A percentile compares a stretch with the other conserved stretches of the same genome.
phyloP scores from a whole-genome alignment of 2,888 invertebrate genomes.

The Torymus aiolomorphi region DNA sequence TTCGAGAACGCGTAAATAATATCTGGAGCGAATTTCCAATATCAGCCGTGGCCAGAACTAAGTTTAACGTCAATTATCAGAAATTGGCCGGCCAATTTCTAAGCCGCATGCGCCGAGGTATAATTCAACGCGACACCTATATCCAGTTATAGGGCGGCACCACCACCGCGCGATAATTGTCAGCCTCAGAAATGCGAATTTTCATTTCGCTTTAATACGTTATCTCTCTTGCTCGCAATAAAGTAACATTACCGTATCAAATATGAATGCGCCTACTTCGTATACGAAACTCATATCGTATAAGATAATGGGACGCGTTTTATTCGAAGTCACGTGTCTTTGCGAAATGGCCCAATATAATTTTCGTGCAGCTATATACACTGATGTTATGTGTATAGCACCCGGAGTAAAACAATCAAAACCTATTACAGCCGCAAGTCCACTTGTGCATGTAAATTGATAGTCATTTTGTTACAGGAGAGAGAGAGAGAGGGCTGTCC shows the following conservation, averaged over 20 bases:
- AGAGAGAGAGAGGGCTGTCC: conserved; percentile 5
- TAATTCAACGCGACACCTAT: too few relatives aligned
- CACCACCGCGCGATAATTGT: neutral
- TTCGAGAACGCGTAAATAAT: too few relatives aligned
- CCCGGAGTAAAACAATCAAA: conserved; percentile 51
- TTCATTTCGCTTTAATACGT: too few relatives aligned
- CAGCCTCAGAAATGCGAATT: neutral
- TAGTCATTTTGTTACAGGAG: conserved; percentile 27
- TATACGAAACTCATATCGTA: conserved; percentile 3
- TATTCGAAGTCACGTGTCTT: conserved; percentile 44
- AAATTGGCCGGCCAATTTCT: too few relatives aligned
- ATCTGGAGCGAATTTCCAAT: too few relatives aligned
- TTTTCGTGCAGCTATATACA: conserved; percentile 24
- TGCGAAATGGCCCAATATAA: conserved; percentile 32
- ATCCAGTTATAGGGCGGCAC: too few relatives aligned
- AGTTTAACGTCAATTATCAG: too few relatives aligned
- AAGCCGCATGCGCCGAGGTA: too few relatives aligned
- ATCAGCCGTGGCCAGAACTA: too few relatives aligned
- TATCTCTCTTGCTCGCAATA: neutral
- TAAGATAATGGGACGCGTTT: conserved; percentile 34
- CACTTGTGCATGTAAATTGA: conserved; percentile 53
- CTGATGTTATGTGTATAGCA: neutral
- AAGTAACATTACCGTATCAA: neutral
- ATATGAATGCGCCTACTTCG: conserved; percentile 4
- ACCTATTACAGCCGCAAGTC: conserved; percentile 35